Evolutionary conservation across 1,140 invertebrate genomes (phyloP), one percentile per base, ranked within the genome.

Genomic region (Meloidogyne exigua): DNA sequence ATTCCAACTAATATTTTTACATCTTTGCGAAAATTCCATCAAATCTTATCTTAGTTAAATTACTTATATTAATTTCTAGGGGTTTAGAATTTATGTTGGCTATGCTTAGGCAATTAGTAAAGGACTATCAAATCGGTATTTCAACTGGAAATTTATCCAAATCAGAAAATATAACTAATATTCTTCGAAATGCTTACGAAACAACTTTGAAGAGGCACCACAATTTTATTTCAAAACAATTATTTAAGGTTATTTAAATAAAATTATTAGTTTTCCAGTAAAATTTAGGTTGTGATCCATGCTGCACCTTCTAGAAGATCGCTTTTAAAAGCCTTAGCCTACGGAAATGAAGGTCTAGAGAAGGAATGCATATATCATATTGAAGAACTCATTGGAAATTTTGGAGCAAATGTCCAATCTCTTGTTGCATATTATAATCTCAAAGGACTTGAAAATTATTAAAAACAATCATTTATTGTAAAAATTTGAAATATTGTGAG

Each of bases 41-140:
- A 1, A 15, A 15, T 44, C 1, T 18, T 2, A 12, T 21, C 3
- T 75, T 15, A 74, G 13, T 7, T 23, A 25, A n/a, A n/a, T n/a
- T n/a, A n/a, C n/a, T 49, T 32, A 32, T 32, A 57, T 64, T 63
- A 76, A 28, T 28, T 74, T 78, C 36, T 36, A 81, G 80, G 39
- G 80, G 80, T 1, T 68, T 81, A 23, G 80, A 81, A 66, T 81
- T 81, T 57, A 83, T 83, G 82, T 70, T 84, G n/a, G 68, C 74
- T 36, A n/a, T 83, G 36, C 69, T 83, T 12, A 26, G n/a, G 15
- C 39, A 64, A 23, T 28, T 83, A 32, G 82, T 83, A 18, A 65
- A 77, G 64, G 79, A 79, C 18, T 83, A 84, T 68, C 26, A 65
- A 65, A 64, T 15, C n/a, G 72, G 39, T 11, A 42, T 7, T 28